Evolutionary conservation across 2,888 invertebrate genomes (phyloP).

Genomic region (Pterostichus madidus): DNA sequence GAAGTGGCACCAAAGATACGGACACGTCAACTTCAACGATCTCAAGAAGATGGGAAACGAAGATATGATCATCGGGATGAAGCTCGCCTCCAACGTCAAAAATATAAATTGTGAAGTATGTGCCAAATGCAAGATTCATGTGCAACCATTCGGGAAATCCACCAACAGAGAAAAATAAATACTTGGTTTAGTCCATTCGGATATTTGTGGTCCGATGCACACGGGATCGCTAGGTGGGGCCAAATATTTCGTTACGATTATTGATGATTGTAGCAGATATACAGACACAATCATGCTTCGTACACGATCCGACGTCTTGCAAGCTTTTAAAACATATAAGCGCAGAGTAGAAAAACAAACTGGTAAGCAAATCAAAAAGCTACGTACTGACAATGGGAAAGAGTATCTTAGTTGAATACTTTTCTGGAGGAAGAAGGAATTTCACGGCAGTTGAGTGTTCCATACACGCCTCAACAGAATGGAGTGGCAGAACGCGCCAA

Average conservation of each 20-base stretch:
- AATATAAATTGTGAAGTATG: slow-evolving; percentile 63
- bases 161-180: slow-evolving; percentile 55
- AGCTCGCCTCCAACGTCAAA: slow-evolving; percentile 14
- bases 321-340: slow-evolving; percentile 65
- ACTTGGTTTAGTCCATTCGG: slow-evolving; percentile 68
- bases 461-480: slow-evolving; percentile 72
- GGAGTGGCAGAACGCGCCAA: slow-evolving; percentile 71
- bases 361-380: slow-evolving; percentile 58
- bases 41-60: slow-evolving; percentile 66
- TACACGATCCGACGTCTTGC: slow-evolving; percentile 62
- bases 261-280: slow-evolving; percentile 70
- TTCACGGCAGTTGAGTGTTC: slow-evolving; percentile 69
- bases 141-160: slow-evolving; percentile 67
- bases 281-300: slow-evolving; percentile 66
- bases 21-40: slow-evolving; percentile 69
- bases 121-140: slow-evolving; percentile 68
- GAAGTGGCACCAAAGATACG: slow-evolving; percentile 69
- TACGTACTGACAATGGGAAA: slow-evolving; percentile 67
- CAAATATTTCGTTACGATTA: slow-evolving; percentile 70
- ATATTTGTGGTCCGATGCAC: slow-evolving; percentile 70
- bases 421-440: slow-evolving; percentile 69
- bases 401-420: slow-evolving; percentile 65
- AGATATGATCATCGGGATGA: slow-evolving; percentile 67
- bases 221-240: slow-evolving; percentile 69
- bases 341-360: slow-evolving; percentile 65